Percentiles rank a stretch among this genome's conserved stretches.
phyloP scores from a whole-genome alignment of 2,797 vertebrate genomes.

The Etheostoma nigrum region DNA sequence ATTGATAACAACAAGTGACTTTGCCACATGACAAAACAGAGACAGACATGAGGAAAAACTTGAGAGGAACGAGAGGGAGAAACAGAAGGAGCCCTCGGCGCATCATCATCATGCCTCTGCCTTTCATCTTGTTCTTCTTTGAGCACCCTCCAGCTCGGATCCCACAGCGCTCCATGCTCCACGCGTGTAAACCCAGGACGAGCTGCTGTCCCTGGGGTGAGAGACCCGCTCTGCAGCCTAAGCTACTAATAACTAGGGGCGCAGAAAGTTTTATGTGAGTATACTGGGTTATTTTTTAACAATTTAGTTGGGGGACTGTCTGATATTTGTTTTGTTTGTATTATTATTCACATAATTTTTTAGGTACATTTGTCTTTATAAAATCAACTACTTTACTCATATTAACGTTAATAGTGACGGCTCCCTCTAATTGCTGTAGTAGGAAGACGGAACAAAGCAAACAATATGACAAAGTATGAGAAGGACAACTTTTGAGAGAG shows the following conservation, averaged over 20 bases:
- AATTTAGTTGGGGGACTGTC: no score
- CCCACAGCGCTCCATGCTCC: conserved; percentile 44
- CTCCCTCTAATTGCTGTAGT: no score
- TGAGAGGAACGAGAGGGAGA: conserved; percentile 18
- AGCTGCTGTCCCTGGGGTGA: conserved; percentile 41
- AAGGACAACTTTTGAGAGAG: no score
- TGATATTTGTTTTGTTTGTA: no score
- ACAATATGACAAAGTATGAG: no score
- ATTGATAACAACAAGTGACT: conserved; percentile 49
- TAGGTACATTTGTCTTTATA: no score
- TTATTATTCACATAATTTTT: no score
- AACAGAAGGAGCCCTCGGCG: conserved; percentile 53
- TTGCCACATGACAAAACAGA: conserved; percentile 54
- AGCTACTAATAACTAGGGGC: conserved; percentile 25
- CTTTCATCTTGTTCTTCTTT: conserved; percentile 79
- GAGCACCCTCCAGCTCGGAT: conserved; percentile 72
- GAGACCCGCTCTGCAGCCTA: conserved; percentile 28
- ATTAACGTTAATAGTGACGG: no score
- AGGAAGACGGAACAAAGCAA: no score
- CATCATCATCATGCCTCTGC: conserved; percentile 33
- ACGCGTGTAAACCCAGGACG: conserved; percentile 60
- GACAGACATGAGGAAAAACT: conserved; percentile 28
- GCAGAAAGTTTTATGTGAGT: neutral
- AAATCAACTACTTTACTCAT: no score
- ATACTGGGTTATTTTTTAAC: neutral